These are phyloP conservation scores for Mustela erminea DNA, from an alignment of 2,797 vertebrate genomes.

Conservation along the genomic window DNA sequence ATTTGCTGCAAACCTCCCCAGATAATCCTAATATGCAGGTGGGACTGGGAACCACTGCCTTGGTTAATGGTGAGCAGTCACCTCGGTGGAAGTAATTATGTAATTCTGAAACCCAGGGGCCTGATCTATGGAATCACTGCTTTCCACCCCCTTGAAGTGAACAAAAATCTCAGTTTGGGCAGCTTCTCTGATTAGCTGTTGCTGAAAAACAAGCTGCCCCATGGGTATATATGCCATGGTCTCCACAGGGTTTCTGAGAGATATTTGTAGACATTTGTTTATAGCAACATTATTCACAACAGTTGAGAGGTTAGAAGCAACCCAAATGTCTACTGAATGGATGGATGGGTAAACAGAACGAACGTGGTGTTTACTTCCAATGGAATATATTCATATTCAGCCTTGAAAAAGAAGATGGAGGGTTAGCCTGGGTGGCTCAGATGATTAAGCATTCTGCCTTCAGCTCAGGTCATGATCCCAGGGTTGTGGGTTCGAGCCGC, in stretches of 20 bases:
- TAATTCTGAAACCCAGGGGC: constrained; percentile 50
- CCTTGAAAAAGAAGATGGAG: not conserved
- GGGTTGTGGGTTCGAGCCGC: not conserved
- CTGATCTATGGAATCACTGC: not conserved
- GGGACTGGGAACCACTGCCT: not conserved
- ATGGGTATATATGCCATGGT: not conserved
- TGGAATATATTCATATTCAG: not conserved
- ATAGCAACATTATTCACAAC: not conserved
- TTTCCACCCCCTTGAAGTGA: not conserved
- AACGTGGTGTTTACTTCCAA: not conserved
- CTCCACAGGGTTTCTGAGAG: not conserved
- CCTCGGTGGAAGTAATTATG: constrained; percentile 55
- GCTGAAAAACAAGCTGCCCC: not conserved
- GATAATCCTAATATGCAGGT: constrained; percentile 44
- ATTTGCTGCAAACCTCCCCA: not conserved
- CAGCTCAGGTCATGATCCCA: not conserved
- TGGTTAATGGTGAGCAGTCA: not conserved
- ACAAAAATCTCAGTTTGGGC: not conserved
- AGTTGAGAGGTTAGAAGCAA: not conserved
- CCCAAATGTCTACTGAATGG: not conserved
- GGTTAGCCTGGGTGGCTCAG: not conserved
- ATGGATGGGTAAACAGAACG: not conserved
- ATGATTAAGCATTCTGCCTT: not conserved
- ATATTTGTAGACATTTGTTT: not conserved
- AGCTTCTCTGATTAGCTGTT: not conserved